Percentiles rank a stretch among this genome's conserved stretches.
Evolutionary conservation across 1,140 invertebrate species (phyloP).

Genomic region (Spodoptera frugiperda): DNA sequence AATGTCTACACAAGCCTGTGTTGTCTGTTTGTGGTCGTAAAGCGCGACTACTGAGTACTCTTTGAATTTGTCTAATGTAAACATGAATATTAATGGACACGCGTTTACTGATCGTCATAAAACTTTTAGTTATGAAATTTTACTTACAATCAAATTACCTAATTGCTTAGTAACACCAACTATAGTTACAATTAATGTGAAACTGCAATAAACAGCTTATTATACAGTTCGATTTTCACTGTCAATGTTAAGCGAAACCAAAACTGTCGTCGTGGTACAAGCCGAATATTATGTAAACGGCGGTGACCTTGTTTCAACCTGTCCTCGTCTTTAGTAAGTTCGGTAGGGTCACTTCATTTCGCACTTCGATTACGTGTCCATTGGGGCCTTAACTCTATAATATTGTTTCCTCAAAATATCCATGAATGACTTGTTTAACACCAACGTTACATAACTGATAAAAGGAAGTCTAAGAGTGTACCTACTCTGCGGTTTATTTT

Average conservation of each 20-base stretch:
- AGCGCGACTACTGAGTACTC: too few species aligned
- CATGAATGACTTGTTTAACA: slow-evolving; percentile 40
- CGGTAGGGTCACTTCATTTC: slow-evolving; percentile 66
- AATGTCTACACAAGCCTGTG: too few species aligned
- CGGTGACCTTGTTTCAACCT: slow-evolving; percentile 67
- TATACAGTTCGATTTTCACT: slow-evolving; percentile 55
- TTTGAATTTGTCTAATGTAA: too few species aligned
- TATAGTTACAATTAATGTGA: too few species aligned
- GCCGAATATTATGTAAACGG: slow-evolving; percentile 71
- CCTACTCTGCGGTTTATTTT: background rate
- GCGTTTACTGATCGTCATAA: too few species aligned
- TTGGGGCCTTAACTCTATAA: slow-evolving; percentile 35
- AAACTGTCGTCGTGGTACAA: slow-evolving; percentile 35
- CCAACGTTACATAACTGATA: slow-evolving; percentile 36
- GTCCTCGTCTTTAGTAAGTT: slow-evolving; percentile 63
- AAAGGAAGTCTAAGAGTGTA: slow-evolving; percentile 8
- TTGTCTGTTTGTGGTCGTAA: too few species aligned
- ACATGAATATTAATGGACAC: too few species aligned
- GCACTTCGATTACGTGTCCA: slow-evolving; percentile 47
- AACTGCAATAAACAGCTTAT: background rate
- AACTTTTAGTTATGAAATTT: too few species aligned
- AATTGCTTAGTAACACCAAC: too few species aligned
- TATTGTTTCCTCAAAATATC: slow-evolving; percentile 43
- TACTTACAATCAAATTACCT: too few species aligned
- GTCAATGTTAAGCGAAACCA: slow-evolving; percentile 66